Evolutionary conservation across 2,113 vertebrate species (phyloP).

Genomic region (Dipodomys merriami): DNA sequence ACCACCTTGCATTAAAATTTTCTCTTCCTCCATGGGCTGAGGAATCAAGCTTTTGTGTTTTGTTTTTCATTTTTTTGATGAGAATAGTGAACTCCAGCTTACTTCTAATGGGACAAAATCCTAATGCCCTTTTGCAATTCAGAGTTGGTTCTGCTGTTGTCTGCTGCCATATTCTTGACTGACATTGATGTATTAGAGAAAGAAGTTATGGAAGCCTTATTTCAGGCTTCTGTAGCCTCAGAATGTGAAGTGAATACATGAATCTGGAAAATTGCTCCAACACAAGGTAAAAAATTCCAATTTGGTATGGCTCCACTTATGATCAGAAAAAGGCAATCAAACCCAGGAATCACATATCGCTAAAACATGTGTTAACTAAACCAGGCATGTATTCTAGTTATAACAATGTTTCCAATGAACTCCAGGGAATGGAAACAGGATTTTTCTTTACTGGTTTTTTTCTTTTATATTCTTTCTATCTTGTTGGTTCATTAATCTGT

Average conservation of each 20-base stretch:
- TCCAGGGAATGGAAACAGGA: too few species aligned
- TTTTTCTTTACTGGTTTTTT: too few species aligned
- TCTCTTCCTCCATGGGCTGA: not conserved
- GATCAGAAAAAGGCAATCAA: constrained; percentile 17
- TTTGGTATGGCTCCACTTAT: constrained; percentile 58
- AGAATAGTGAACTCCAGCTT: constrained; percentile 7
- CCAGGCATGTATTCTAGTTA: constrained; percentile 13
- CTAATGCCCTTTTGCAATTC: constrained; percentile 19
- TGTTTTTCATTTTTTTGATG: not conserved
- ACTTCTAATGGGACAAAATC: constrained; percentile 12
- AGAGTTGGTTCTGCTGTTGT: not conserved
- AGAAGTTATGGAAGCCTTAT: constrained; percentile 23
- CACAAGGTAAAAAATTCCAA: constrained; percentile 12
- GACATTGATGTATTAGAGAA: not conserved
- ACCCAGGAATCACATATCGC: not conserved
- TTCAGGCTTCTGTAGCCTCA: not conserved
- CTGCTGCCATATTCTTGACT: constrained; percentile 39
- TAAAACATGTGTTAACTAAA: constrained; percentile 20
- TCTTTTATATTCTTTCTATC: too few species aligned
- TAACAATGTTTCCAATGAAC: too few species aligned
- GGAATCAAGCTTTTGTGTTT: not conserved
- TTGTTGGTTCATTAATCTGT: too few species aligned
- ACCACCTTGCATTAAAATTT: not conserved
- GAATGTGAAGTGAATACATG: constrained; percentile 55
- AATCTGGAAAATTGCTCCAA: constrained; percentile 9